Conservation (phyloP, 2,113 vertebrate species). For the Chloropsis cyanopogon region DNA sequence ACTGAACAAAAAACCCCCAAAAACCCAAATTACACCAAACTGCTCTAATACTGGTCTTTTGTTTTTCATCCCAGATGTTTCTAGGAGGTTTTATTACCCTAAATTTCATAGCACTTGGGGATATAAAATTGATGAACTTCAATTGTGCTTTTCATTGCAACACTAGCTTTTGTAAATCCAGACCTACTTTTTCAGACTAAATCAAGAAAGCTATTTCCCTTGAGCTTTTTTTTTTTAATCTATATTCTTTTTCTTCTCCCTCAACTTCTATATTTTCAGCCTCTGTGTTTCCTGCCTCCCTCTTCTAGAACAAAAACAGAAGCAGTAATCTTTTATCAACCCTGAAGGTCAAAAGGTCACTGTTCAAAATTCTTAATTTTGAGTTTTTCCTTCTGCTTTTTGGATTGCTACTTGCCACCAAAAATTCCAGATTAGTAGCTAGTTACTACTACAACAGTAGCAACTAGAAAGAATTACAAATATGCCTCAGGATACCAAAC, state of each 20-base stretch:
- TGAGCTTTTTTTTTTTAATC: background rate
- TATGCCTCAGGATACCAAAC: background rate
- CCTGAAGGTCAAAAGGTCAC: background rate
- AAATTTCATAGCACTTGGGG: background rate
- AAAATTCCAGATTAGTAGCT: background rate
- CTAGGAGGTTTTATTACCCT: background rate
- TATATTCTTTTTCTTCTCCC: background rate
- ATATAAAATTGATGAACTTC: background rate
- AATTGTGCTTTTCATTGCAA: background rate
- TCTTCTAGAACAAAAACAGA: constrained; percentile 3
- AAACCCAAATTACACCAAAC: background rate
- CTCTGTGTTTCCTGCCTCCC: background rate
- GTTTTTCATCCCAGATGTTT: background rate
- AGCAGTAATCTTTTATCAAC: background rate
- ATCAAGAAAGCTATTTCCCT: background rate
- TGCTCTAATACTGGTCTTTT: background rate
- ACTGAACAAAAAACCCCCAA: background rate
- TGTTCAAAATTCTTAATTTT: background rate
- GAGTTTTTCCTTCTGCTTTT: background rate
- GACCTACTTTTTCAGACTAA: background rate
- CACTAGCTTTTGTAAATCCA: background rate
- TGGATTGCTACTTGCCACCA: background rate
- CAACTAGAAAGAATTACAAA: background rate
- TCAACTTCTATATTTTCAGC: background rate
- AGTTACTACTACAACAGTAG: background rate